A percentile compares a stretch with the other conserved stretches of the same genome.
phyloP scores from a whole-genome alignment of 2,113 vertebrate genomes.

The Ptychochromis oligacanthus region DNA sequence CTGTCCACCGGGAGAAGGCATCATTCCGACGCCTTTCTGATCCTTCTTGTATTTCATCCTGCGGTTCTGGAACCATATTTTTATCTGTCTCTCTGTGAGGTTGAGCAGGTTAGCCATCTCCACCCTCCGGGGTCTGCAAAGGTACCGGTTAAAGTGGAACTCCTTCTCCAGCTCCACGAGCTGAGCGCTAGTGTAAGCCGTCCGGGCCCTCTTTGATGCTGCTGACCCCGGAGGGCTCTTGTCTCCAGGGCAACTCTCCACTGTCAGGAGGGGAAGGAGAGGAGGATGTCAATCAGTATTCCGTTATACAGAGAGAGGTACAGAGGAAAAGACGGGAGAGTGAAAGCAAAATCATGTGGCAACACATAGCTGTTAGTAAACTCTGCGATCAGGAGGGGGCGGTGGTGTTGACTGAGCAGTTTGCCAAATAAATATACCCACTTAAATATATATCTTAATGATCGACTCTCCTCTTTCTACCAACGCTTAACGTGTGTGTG shows the following conservation, averaged over 20 bases:
- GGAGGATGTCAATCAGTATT: constrained; percentile 67
- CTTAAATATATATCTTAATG: constrained; percentile 20
- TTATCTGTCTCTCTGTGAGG: constrained; percentile 98
- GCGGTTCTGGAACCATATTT: constrained; percentile 99
- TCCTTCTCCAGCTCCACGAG: constrained; percentile 99
- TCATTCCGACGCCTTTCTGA: constrained; percentile 96
- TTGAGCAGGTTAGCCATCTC: constrained; percentile 99
- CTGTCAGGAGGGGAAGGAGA: constrained; percentile 80
- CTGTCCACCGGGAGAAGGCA: constrained; percentile 94
- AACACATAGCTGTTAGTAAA: constrained; percentile 55
- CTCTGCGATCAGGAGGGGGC: constrained; percentile 19
- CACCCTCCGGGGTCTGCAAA: constrained; percentile 93
- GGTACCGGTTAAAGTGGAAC: constrained; percentile 99
- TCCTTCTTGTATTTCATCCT: constrained; percentile 99
- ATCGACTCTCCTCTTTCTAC: background rate
- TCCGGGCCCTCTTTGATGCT: constrained; percentile 95
- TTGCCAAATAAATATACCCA: constrained; percentile 41
- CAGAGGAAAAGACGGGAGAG: constrained; percentile 41
- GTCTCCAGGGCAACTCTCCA: constrained; percentile 96
- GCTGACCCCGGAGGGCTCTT: constrained; percentile 95
- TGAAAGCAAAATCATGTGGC: constrained; percentile 44
- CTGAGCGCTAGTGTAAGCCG: constrained; percentile 98
- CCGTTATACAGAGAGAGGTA: constrained; percentile 50
- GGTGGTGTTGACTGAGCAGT: constrained; percentile 8
- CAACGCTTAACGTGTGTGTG: background rate